Conservation (phyloP, 2,113 vertebrate species). For the Sus scrofa region T2T-Sscrofa CM000813.6:106601501-106602000, state of each 20-base stretch:
- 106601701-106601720: neutral
- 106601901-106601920: neutral
- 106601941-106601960: neutral
- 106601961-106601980: neutral
- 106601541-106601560: neutral
- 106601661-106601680: neutral
- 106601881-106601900: neutral
- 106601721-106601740: neutral
- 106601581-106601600: neutral
- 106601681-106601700: neutral
- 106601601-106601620: neutral
- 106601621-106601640: neutral
- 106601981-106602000: neutral
- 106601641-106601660: neutral
- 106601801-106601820: conserved; percentile 34
- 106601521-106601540: neutral
- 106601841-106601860: neutral
- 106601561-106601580: neutral
- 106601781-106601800: neutral
- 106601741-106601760: neutral
- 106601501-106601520: neutral
- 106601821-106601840: neutral
- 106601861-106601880: neutral
- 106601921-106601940: neutral
- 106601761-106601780: neutral